Percentiles rank a stretch among this genome's conserved stretches.
Conservation (phyloP, 2,888 invertebrate species). For the Anaspis maculata region DNA sequence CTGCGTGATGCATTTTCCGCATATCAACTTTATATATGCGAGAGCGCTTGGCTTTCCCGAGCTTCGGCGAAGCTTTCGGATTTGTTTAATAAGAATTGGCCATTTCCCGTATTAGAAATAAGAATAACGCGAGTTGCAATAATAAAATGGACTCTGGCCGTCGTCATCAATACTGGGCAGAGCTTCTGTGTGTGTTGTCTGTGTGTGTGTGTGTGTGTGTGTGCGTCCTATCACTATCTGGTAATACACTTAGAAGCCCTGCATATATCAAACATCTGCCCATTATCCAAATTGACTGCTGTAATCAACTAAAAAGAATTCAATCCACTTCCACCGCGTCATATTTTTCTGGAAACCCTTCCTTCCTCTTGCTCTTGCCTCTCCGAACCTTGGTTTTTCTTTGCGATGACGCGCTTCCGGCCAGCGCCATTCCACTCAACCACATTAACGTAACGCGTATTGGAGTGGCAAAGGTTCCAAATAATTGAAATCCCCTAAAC, state of each 20-base stretch:
- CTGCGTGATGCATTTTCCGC: too few relatives aligned
- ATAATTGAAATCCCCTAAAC: too few relatives aligned
- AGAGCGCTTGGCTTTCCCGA: too few relatives aligned
- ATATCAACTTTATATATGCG: too few relatives aligned
- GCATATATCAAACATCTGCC: slow-evolving; percentile 42
- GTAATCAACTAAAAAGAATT: slow-evolving; percentile 43
- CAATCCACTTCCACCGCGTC: slow-evolving; percentile 36
- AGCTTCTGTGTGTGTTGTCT: too few relatives aligned
- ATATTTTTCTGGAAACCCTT: slow-evolving; percentile 29
- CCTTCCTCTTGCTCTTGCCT: slow-evolving; percentile 13
- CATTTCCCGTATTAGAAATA: slow-evolving; percentile 27
- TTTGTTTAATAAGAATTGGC: too few relatives aligned
- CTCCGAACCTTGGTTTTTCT: slow-evolving; percentile 15
- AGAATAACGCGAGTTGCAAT: slow-evolving; percentile 35
- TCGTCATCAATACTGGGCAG: slow-evolving; percentile 37
- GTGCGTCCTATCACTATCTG: slow-evolving; percentile 36
- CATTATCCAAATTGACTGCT: slow-evolving; percentile 44
- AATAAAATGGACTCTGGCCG: slow-evolving; percentile 35
- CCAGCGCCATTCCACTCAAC: too few relatives aligned
- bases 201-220: too few relatives aligned
- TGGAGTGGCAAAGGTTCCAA: too few relatives aligned
- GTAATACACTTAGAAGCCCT: slow-evolving; percentile 41
- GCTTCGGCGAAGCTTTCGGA: too few relatives aligned
- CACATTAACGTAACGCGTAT: too few relatives aligned
- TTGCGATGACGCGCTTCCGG: too few relatives aligned